These are phyloP conservation scores for Pararge aegeria DNA, from an alignment of 1,140 invertebrate species.

Conservation along the genomic window DNA sequence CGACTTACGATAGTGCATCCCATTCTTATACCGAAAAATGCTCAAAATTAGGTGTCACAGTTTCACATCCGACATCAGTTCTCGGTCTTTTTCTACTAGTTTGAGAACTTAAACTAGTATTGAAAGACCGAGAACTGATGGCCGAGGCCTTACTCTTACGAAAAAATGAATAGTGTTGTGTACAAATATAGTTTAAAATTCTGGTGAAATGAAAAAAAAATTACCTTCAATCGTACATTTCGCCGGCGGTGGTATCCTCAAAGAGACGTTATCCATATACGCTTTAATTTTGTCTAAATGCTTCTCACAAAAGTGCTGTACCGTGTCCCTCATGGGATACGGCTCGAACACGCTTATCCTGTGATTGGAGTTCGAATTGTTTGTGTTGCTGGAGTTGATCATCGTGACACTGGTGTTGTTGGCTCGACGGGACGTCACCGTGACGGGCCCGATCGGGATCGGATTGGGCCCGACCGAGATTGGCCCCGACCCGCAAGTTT, in stretches of 20 bases:
- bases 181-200: no score
- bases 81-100: no score
- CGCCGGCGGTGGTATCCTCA: conserved; percentile 91
- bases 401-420: conserved; percentile 87
- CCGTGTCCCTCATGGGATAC: conserved; percentile 92
- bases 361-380: conserved; percentile 78
- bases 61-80: no score
- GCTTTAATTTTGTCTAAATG: conserved; percentile 94
- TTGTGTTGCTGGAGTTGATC: conserved; percentile 81
- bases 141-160: no score
- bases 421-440: conserved; percentile 82
- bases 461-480: conserved; percentile 46
- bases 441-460: conserved; percentile 80
- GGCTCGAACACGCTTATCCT: conserved; percentile 93
- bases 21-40: no score
- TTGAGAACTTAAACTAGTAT: no score
- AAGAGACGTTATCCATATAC: conserved; percentile 93
- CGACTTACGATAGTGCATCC: no score
- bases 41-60: no score
- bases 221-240: conserved; percentile 95
- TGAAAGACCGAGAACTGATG: no score
- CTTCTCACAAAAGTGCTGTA: conserved; percentile 97
- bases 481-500: conserved; percentile 33
- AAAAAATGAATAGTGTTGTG: no score
- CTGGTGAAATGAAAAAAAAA: no score